Evolutionary conservation across 2,888 invertebrate species (phyloP), one percentile per base, ranked within the genome.

Genomic region (Nemurella pictetii): DNA sequence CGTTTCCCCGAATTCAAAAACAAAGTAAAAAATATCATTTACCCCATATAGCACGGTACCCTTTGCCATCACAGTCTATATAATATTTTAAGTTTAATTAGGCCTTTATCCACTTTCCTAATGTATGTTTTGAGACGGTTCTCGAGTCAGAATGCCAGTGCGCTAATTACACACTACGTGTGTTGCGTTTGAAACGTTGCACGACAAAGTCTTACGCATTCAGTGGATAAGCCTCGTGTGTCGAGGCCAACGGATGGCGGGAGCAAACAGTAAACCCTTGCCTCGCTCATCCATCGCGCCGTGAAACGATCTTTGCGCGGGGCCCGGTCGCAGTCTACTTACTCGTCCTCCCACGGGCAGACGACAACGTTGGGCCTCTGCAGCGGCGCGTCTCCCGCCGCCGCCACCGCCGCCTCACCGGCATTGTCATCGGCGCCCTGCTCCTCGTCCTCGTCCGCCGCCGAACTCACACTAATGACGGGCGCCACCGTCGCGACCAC

Each of bases 271-370:
- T 3, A 12, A 55, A 55, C 55, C 55, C 55, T 55, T 55, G 55
- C 55, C 5, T 55, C 55, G 55, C 75, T 75, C 26, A 26, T 28
- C 29, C 29, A 75, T 75, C 29, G 75, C 75, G 25, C 25, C n/a
- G 29, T 75, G 75, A 75, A 75, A 75, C 25, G 29, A 55, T 28
- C 26, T 75, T 75, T 75, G 29, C 25, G 27, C 25, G 26, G 75
- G 12, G 75, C 25, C 26, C 9, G 0, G 75, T n/a, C 12, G n/a
- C 28, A 12, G 28, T 86, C 86, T 91, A 95, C 97, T 96, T 93
- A 97, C 97, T 97, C 97, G 92, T 97, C 96, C 93, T 97, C 97
- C 97, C 97, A 97, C 85, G 97, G 97, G 92, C 97, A 97, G 90
- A 97, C 88, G 28, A 86, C 87, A 27, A 84, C 85, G 29, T 86